These are phyloP conservation scores for Epinephelus awoara DNA, from an alignment of 2,797 vertebrate species.

Conservation along the genomic window DNA sequence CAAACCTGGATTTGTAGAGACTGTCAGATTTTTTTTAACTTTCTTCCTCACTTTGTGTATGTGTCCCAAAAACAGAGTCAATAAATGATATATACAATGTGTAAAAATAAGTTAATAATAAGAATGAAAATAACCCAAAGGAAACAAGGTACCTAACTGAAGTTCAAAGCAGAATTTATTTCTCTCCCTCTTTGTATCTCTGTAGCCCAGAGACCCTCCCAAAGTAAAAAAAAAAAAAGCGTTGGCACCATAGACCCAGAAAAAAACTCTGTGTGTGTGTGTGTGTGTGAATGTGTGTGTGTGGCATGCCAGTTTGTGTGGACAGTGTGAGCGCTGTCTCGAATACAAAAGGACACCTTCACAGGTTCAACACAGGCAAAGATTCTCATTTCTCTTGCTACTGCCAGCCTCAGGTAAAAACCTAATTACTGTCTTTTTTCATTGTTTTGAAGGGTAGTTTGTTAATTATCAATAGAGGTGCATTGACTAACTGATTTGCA, in stretches of 20 bases:
- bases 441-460: background rate
- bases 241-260: conserved; percentile 23
- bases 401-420: conserved; percentile 77
- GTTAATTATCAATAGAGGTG: background rate
- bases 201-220: conserved; percentile 61
- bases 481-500: background rate
- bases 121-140: background rate
- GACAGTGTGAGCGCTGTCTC: conserved; percentile 61
- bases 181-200: background rate
- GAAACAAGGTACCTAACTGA: conserved; percentile 4
- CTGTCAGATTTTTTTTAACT: too few species aligned
- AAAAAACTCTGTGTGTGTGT: conserved; percentile 29
- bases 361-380: conserved; percentile 55
- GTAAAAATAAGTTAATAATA: too few species aligned
- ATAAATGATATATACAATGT: background rate
- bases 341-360: conserved; percentile 71
- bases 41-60: too few species aligned
- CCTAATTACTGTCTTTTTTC: background rate
- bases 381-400: conserved; percentile 54
- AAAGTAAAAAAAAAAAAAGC: conserved; percentile 33
- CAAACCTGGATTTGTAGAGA: too few species aligned
- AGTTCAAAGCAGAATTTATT: background rate
- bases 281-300: conserved; percentile 23
- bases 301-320: conserved; percentile 51
- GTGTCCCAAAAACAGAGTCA: too few species aligned